Percentiles rank a stretch among this genome's conserved stretches.
Evolutionary conservation across 2,113 vertebrate genomes (phyloP).

Genomic region (Archilochus colubris): DNA sequence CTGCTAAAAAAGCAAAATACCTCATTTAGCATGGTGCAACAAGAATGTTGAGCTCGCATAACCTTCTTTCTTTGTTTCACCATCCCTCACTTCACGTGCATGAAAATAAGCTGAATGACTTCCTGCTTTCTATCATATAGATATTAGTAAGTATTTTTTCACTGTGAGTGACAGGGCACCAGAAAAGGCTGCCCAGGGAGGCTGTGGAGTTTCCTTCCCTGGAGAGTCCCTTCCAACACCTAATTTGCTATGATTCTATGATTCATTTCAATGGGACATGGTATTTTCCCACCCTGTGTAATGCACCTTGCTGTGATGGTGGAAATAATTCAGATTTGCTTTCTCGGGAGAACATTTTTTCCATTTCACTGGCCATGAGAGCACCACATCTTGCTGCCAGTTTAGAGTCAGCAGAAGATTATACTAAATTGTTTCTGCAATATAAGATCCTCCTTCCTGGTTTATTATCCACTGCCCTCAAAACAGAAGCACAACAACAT

Average conservation of each 20-base stretch:
- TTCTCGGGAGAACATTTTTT: neutral
- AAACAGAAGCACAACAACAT: neutral
- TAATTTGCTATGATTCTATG: neutral
- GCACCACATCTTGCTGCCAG: neutral
- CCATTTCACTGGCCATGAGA: neutral
- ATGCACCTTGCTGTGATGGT: neutral
- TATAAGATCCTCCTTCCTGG: neutral
- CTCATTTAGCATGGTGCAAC: neutral
- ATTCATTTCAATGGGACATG: neutral
- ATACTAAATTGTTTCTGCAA: conserved; percentile 1
- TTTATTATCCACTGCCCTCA: neutral
- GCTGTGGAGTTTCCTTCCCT: no score
- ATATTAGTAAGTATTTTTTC: no score
- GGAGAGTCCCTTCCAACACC: no score
- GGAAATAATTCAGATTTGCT: neutral
- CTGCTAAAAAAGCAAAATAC: neutral
- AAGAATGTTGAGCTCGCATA: neutral
- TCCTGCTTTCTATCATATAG: neutral
- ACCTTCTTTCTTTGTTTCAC: neutral
- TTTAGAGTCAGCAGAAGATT: neutral
- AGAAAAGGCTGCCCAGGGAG: no score
- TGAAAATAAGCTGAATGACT: neutral
- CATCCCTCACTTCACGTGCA: neutral
- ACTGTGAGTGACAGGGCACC: no score
- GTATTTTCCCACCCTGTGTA: rapidly evolving